Evolutionary conservation across 2,797 vertebrate species (phyloP).

Genomic region (Pseudochromis fuscus): DNA sequence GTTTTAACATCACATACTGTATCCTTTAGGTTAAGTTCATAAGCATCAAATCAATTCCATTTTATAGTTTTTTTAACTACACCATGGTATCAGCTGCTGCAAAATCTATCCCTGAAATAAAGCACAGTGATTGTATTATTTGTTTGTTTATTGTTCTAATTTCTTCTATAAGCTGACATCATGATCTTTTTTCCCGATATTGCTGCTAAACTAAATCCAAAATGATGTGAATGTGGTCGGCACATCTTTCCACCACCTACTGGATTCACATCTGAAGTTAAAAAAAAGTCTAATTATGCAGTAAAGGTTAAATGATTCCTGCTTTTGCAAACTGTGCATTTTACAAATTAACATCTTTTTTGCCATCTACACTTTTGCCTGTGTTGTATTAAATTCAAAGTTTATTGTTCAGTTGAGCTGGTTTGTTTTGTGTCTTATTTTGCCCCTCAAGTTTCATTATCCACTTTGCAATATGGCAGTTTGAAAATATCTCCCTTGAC

Average conservation of each 20-base stretch:
- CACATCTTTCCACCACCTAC: background rate
- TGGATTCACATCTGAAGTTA: conserved; percentile 8
- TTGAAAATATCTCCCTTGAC: conserved; percentile 11
- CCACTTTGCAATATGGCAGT: conserved; percentile 18
- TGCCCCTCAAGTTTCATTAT: conserved; percentile 1
- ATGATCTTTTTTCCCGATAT: conserved; percentile 10
- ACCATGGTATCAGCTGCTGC: background rate
- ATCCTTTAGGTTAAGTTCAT: background rate
- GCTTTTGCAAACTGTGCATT: background rate
- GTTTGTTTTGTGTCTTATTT: no score
- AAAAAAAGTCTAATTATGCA: background rate
- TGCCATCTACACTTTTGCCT: background rate
- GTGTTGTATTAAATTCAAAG: background rate
- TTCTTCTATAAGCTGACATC: background rate
- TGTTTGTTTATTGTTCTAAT: conserved; percentile 20
- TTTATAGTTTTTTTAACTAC: background rate
- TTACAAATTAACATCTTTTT: background rate
- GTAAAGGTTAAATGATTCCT: background rate
- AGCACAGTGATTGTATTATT: background rate
- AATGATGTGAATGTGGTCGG: conserved; percentile 5
- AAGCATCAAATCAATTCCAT: background rate
- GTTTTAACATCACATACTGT: background rate
- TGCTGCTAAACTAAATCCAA: conserved; percentile 1
- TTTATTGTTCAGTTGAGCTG: background rate
- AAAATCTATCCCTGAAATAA: background rate